Base-by-base conservation (phyloP, 2,888 invertebrate species). In the Trissolcus brochymenae region DNA sequence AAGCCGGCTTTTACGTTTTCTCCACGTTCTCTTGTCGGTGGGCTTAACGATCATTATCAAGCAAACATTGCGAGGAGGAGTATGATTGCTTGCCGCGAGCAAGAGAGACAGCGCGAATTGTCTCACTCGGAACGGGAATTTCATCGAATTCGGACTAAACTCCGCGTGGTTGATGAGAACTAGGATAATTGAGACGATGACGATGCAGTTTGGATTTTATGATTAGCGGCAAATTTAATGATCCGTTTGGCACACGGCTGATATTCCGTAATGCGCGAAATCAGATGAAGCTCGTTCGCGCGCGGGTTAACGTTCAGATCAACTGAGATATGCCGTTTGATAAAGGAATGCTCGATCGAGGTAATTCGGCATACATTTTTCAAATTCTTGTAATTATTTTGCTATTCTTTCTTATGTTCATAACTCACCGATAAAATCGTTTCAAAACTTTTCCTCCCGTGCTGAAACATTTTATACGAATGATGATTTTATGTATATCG, bases 191-290 rank as follows among this genome's bases (percentile, higher is more conserved):
- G 54, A 41, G 60, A 60, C 50, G 77, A 73, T 70, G 78, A 76
- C 77, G 78, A 46, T 61, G 62, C 62, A 35, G 70, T 64, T 64
- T 64, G 68, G 43, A 75, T 80, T 84, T 84, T 84, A 82, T 82
- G 81, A 82, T 83, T 81, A 81, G 80, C 80, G 80, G 80, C 81
- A 71, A 35, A 49, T 80, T 80, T 80, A 82, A 83, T 79, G 80
- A 80, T 81, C 68, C 73, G 68, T 59, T 74, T 79, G 79, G 72
- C 75, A 81, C 35, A 35, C 82, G 82, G 84, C 86, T 86, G 84
- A 85, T 81, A 80, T 80, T 81, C 81, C 53, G 65, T 70, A 84
- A 84, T 86, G 83, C 50, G 66, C 61, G 40, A 60, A 64, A 64
- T 67, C 60, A 79, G 75, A 79, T 77, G 75, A 77, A 68, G 46